Evolutionary conservation across 2,888 invertebrate species (phyloP), one percentile per base, ranked within the genome.

Genomic region (Malthinus flaveolus): DNA sequence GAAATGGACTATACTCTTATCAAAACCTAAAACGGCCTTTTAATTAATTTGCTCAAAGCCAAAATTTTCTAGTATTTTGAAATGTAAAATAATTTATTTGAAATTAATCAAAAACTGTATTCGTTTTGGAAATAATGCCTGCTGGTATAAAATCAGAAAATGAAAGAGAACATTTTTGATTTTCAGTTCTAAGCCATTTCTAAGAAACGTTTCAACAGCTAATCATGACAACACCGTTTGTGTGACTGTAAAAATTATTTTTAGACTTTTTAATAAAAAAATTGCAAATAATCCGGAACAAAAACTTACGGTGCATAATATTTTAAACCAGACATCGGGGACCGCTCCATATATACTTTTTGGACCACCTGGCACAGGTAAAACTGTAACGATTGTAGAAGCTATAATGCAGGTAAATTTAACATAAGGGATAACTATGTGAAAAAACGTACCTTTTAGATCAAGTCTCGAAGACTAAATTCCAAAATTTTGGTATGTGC

Each of bases 311-410:
- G 87, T 94, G 1, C 73, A 79, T 49, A 86, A 88, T 67, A 89
- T 91, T 47, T 69, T 89, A 5, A 79, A 83, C 11, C 85, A 85
- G 7, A 82, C 86, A 1, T 82, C 85, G 0, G 80, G 83, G 4
- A 82, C 83, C 1, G 83, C 84, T 1, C 94, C 95, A 0, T 95
- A 92, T 71, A 84, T 94, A 33, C 81, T 95, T 39, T 93, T 89
- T 78, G 95, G 95, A 1, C 95, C 95, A 35, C 94, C 95, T 46
- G 95, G 93, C 59, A 89, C 89, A 1, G 89, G 89, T 0, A 89
- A 89, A 76, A 90, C 90, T 0, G 81, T 87, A 0, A 90, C 90
- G 0, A 72, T 91, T 5, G 87, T 90, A 0, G 91, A 91, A 76
- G 81, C 87, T 1, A 85, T 91, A 45, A 77, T 85, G 51, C 90